Conservation (phyloP, 1,140 invertebrate genomes). For the Reticulitermes speratus region DNA sequence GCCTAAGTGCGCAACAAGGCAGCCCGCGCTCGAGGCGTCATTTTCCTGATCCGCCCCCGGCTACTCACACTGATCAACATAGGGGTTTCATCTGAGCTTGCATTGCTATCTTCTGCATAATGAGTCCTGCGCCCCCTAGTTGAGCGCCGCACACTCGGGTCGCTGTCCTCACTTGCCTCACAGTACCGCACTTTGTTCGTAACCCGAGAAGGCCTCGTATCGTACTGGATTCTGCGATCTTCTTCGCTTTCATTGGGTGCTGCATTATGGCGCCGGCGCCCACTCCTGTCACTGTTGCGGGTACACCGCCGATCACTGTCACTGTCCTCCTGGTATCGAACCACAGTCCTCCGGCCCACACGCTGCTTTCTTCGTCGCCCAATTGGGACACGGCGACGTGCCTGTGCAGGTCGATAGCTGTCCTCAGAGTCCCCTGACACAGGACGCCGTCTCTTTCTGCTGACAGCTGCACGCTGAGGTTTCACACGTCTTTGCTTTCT, state of each 20-base stretch:
- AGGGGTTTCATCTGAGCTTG: constrained; percentile 43
- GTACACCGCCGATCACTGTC: constrained; percentile 39
- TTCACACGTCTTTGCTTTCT: not conserved
- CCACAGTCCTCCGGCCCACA: constrained; percentile 4
- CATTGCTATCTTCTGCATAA: constrained; percentile 45
- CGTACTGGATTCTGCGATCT: constrained; percentile 39
- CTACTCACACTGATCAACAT: constrained; percentile 71
- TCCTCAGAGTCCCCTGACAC: constrained; percentile 30
- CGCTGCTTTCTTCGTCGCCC: not conserved
- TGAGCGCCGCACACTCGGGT: constrained; percentile 36
- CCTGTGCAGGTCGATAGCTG: constrained; percentile 26
- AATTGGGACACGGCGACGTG: not conserved
- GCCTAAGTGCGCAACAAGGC: constrained; percentile 47
- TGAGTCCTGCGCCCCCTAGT: constrained; percentile 44
- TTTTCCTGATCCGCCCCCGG: constrained; percentile 76
- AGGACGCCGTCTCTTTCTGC: constrained; percentile 25
- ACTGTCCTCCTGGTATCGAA: constrained; percentile 39
- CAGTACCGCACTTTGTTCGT: constrained; percentile 33
- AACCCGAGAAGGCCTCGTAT: constrained; percentile 34
- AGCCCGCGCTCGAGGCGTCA: constrained; percentile 74
- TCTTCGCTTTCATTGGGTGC: constrained; percentile 35
- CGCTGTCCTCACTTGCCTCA: constrained; percentile 47
- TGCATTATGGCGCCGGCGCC: constrained; percentile 29
- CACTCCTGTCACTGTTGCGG: constrained; percentile 11
- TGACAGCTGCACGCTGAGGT: not conserved